A percentile compares a stretch with the other conserved stretches of the same genome.
phyloP scores from a whole-genome alignment of 2,888 invertebrate genomes.

The Phyllotreta cruciferae region DNA sequence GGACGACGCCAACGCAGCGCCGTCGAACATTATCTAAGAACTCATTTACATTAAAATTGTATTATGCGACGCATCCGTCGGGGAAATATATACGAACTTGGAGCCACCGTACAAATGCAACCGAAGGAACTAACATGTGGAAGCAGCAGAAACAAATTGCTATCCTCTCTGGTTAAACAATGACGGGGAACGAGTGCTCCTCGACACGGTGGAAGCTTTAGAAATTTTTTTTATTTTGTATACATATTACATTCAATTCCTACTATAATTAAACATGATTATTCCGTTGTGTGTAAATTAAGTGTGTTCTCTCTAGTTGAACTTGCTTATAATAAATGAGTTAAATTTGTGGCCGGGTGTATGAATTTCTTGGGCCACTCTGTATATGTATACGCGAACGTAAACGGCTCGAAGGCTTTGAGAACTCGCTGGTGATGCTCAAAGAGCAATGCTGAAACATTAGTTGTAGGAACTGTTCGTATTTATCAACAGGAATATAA shows the following conservation, averaged over 20 bases:
- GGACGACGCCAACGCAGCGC: background rate
- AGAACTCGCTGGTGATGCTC: constrained; percentile 26
- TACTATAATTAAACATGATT: no score
- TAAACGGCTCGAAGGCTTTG: constrained; percentile 20
- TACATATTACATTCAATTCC: no score
- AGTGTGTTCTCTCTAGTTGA: background rate
- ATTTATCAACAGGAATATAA: constrained; percentile 25
- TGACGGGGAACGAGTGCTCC: constrained; percentile 12
- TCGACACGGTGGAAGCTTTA: background rate
- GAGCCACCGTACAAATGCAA: constrained; percentile 22
- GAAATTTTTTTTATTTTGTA: no score
- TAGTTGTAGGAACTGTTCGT: constrained; percentile 12
- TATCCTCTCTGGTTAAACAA: constrained; percentile 25
- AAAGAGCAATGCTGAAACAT: constrained; percentile 15
- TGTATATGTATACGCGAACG: background rate
- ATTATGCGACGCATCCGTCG: constrained; percentile 33
- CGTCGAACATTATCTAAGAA: constrained; percentile 16
- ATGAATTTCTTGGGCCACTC: background rate
- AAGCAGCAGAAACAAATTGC: constrained; percentile 38
- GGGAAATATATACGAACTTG: constrained; percentile 32
- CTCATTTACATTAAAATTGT: constrained; percentile 30
- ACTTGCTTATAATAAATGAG: background rate
- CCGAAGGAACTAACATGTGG: constrained; percentile 35
- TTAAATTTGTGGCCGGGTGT: no score
- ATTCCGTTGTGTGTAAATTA: background rate